These are phyloP conservation scores for Eupsittula cactorum DNA, from an alignment of 2,113 vertebrate genomes.

Conservation along the genomic window DNA sequence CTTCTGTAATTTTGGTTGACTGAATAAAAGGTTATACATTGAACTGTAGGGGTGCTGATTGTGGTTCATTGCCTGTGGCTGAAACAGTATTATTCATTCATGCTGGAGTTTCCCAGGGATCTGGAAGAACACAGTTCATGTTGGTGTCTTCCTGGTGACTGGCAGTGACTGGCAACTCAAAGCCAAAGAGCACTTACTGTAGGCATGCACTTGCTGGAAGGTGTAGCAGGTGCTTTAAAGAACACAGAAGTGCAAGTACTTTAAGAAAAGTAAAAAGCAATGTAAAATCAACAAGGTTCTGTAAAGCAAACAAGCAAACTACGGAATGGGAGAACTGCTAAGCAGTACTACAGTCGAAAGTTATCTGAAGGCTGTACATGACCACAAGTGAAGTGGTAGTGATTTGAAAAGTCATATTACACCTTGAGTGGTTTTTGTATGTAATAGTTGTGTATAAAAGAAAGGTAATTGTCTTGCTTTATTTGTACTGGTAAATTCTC, in stretches of 20 bases:
- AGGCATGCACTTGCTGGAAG: background rate
- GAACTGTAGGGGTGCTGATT: background rate
- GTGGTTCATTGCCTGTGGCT: background rate
- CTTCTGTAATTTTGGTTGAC: background rate
- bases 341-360: background rate
- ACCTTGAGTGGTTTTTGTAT: background rate
- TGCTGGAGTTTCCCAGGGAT: background rate
- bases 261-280: background rate
- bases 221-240: background rate
- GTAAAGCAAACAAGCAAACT: background rate
- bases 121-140: rapidly evolving
- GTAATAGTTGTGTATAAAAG: background rate
- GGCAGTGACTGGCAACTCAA: background rate
- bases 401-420: background rate
- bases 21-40: background rate
- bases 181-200: background rate
- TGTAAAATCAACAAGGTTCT: background rate
- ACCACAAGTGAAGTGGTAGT: background rate
- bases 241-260: background rate
- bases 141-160: background rate
- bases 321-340: background rate
- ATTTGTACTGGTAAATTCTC: background rate
- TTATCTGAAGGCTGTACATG: background rate
- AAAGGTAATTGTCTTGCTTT: background rate
- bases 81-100: background rate